Evolutionary conservation across 2,113 vertebrate species (phyloP).

Genomic region (Eulacestoma nigropectus): DNA sequence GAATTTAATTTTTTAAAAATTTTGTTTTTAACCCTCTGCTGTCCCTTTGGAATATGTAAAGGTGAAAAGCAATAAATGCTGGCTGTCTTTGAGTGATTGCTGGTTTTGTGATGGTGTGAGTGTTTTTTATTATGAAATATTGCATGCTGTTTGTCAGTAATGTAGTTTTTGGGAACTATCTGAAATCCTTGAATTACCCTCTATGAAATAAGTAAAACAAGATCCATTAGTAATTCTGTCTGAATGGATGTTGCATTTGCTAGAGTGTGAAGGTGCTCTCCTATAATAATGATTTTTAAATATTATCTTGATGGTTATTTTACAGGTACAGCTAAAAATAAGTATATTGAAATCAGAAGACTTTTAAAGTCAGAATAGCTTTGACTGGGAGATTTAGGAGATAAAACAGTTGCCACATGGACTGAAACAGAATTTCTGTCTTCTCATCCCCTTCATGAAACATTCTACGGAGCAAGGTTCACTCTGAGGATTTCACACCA

Average conservation of each 20-base stretch:
- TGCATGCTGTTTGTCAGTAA: background rate
- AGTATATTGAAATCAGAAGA: background rate
- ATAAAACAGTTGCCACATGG: background rate
- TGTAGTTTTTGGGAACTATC: background rate
- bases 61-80: background rate
- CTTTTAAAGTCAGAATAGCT: background rate
- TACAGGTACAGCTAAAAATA: background rate
- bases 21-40: constrained; percentile 28
- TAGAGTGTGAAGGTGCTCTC: background rate
- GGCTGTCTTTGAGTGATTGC: background rate
- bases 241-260: background rate
- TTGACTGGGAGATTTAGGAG: background rate
- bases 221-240: background rate
- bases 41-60: background rate
- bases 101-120: background rate
- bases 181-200: background rate
- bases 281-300: background rate
- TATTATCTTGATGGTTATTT: background rate
- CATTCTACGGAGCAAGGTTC: background rate
- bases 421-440: background rate
- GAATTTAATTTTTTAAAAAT: constrained; percentile 60
- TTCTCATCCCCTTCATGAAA: background rate
- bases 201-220: background rate
- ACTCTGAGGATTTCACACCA: background rate
- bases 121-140: background rate